Base-by-base conservation (phyloP, 2,797 vertebrate species). In the Stomatorhinus walkeri region DNA sequence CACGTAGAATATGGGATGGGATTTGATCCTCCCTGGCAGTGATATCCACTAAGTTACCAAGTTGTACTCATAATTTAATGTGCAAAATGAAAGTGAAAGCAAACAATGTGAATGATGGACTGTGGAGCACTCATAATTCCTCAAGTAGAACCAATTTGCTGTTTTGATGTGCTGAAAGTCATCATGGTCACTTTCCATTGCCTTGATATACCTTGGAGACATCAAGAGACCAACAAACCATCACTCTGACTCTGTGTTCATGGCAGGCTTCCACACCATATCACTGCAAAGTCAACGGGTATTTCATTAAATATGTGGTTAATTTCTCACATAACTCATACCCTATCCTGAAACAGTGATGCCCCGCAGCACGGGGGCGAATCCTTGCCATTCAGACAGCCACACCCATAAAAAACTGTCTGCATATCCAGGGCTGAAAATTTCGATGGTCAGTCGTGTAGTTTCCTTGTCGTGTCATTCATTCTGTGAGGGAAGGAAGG, bases 131-230 rank as follows among this genome's bases (percentile, higher is more conserved):
- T 32, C 52, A 40, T 87, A 87, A 87, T 87, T 54, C 52, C 32
- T 56, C 85, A 52, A 49, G 46, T 32, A 24, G 51, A 87, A 87
- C 48, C 81, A 59, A 56, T 87, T 56, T 59, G 85, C 52, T 36
- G 24, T 86, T 86, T 24, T 86, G 51, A 52, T 52, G 84, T 56
- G 51, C 51, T 54, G 84, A 86, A 86, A 56, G 84, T 86, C 51
- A 86, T 54, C 51, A 14, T 86, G 84, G 84, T 86, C 48, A 54
- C 84, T 86, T 56, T 4, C n/a, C 28, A 86, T 86, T 51, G 43
- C 43, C 48, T 46, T 2, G 81, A 10, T 84, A 12, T 51, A 84
- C 46, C 46, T 84, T 48, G 81, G 81, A 46, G 81, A 84, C 43
- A 22, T 51, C 9, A 12, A 49, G 46, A 51, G 81, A 84, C 40